Percentiles rank a stretch among this genome's conserved stretches.
These are phyloP conservation scores for Andrena flavipes DNA, from an alignment of 2,888 invertebrate species.

Conservation along the genomic window DNA sequence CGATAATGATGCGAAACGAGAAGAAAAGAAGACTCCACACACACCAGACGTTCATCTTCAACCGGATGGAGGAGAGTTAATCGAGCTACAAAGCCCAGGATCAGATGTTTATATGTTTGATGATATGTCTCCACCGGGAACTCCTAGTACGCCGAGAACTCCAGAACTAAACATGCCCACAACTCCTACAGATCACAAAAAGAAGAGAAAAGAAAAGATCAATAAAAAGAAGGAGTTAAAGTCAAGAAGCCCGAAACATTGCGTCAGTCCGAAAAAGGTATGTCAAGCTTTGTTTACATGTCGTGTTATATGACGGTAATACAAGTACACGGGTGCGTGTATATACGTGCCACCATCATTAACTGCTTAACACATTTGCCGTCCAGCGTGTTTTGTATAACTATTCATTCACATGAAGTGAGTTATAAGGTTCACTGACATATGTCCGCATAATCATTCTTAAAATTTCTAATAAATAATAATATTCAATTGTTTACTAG, in stretches of 20 bases:
- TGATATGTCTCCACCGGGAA: conserved; percentile 86
- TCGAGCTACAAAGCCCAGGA: conserved; percentile 81
- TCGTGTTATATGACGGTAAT: conserved; percentile 6
- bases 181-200: conserved; percentile 85
- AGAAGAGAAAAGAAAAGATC: conserved; percentile 87
- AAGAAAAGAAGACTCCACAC: conserved; percentile 82
- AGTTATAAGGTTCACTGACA: too few species aligned
- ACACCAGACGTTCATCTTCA: conserved; percentile 78
- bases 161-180: conserved; percentile 87
- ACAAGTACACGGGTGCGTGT: conserved; percentile 20
- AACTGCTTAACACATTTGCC: conserved; percentile 1
- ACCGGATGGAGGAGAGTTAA: conserved; percentile 64
- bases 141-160: conserved; percentile 87
- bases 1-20: conserved; percentile 71
- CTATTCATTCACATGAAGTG: too few species aligned
- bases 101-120: conserved; percentile 84
- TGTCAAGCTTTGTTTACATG: conserved; percentile 18
- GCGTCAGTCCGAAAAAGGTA: conserved; percentile 81
- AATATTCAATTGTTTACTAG: too few species aligned
- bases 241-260: conserved; percentile 78
- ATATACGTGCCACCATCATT: conserved; percentile 21
- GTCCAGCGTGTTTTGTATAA: background rate
- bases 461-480: too few species aligned
- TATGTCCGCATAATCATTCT: too few species aligned
- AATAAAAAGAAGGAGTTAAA: conserved; percentile 86